Conservation (phyloP, 1,140 invertebrate species). For the Oncopeltus fasciatus region DNA sequence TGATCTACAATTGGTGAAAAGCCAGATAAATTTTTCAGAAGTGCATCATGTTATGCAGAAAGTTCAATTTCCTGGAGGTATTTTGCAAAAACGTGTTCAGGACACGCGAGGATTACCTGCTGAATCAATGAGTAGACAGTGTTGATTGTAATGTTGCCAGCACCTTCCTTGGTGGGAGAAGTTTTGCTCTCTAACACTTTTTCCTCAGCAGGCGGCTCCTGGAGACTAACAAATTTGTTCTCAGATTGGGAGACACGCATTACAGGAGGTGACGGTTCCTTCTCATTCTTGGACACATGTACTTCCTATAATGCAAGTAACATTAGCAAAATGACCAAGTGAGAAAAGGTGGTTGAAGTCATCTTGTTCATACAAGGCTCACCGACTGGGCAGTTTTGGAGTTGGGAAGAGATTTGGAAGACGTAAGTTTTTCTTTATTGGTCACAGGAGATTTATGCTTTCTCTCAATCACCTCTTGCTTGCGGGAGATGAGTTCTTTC, state of each 20-base stretch:
- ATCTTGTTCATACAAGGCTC: background rate
- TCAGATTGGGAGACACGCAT: conserved; percentile 9
- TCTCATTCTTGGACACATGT: background rate
- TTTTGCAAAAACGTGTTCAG: no score
- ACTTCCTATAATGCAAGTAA: background rate
- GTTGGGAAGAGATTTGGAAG: conserved; percentile 14
- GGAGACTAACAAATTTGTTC: background rate
- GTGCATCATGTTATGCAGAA: no score
- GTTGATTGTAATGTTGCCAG: conserved; percentile 32
- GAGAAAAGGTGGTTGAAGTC: background rate
- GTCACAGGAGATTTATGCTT: conserved; percentile 3
- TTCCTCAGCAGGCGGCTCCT: background rate
- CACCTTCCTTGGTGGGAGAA: background rate
- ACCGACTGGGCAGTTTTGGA: background rate
- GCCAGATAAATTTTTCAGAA: no score
- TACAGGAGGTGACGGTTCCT: background rate
- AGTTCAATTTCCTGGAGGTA: no score
- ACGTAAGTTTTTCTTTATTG: conserved; percentile 13
- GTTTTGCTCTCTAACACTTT: background rate
- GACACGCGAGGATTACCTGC: no score
- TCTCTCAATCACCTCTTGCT: conserved; percentile 12
- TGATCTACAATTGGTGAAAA: no score
- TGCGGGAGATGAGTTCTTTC: conserved; percentile 15
- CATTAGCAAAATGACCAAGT: background rate
- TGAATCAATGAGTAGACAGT: conserved; percentile 59